Conservation (phyloP, 1,140 invertebrate genomes). For the Neodiprion lecontei region DNA sequence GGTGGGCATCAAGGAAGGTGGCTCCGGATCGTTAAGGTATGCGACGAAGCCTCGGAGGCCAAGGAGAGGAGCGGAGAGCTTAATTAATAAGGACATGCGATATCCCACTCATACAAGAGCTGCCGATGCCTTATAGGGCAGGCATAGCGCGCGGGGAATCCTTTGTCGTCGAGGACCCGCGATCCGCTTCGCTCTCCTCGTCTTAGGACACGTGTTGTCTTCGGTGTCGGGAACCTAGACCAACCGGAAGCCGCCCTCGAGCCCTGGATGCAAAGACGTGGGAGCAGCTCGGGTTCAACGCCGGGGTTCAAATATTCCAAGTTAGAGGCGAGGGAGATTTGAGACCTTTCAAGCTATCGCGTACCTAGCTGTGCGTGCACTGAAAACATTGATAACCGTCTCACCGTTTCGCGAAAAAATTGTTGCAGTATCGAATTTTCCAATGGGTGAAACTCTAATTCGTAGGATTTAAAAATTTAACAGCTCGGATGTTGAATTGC, state of each 20-base stretch:
- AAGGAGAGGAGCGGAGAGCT: constrained; percentile 54
- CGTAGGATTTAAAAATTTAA: too few relatives aligned
- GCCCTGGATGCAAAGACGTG: neutral
- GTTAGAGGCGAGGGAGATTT: too few relatives aligned
- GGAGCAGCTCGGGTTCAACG: constrained; percentile 11
- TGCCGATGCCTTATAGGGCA: constrained; percentile 31
- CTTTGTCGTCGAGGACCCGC: constrained; percentile 60
- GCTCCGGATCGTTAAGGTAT: constrained; percentile 55
- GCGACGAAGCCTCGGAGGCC: constrained; percentile 40
- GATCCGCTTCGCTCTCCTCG: constrained; percentile 52
- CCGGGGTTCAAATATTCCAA: neutral
- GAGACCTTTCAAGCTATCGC: too few relatives aligned
- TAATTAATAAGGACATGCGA: constrained; percentile 65
- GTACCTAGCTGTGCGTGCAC: neutral
- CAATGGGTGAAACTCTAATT: too few relatives aligned
- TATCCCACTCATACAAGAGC: constrained; percentile 54
- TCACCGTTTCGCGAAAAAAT: constrained; percentile 17
- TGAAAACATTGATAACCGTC: neutral
- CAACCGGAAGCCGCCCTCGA: constrained; percentile 8
- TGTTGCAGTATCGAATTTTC: too few relatives aligned
- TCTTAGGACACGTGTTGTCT: constrained; percentile 35
- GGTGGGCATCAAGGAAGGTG: neutral
- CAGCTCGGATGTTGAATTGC: too few relatives aligned
- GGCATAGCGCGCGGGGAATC: constrained; percentile 53
- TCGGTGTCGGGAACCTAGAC: constrained; percentile 23